Evolutionary conservation across 2,888 invertebrate species (phyloP), one percentile per base, ranked within the genome.

Genomic region (Blera fallax): DNA sequence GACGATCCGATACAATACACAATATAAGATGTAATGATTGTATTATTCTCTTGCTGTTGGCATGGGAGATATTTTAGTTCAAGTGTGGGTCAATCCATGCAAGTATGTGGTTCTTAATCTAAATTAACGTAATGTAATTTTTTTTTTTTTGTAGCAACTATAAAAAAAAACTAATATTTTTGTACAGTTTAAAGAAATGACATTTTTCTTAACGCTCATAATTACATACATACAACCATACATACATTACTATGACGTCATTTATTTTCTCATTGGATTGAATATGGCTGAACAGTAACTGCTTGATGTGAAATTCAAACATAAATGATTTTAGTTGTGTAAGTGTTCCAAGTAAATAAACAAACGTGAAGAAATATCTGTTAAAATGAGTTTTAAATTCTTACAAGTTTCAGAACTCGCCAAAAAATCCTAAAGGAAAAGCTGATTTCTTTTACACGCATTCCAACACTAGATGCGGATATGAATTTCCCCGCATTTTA

Each of bases 141-240:
- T 54, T 14, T 69, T 54, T 40, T 40, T n/a, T 37, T 10, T 34
- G 29, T 48, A 45, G 58, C 6, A 37, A 50, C 7, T 32, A 48
- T 18, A 21, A 56, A 29, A 10, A 21, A 58, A 48, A 34, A 48
- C 11, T 40, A 54, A 73, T 83, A 78, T 79, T 83, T 78, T 79
- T 83, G 79, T 83, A 83, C 79, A 67, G 50, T 79, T 78, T 45
- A 29, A 65, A 37, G 24, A 62, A 62, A 29, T 52, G 18, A 69
- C 11, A 69, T 43, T 29, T 48, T 67, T 11, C 6, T 29, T 4
- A 27, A 50, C 45, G 18, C 65, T 52, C 37, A 18, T 34, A 11
- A 32, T 32, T n/a, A 14, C 8, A 21, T 21, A 34, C 18, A 27
- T 1, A 54, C n/a, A 7, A 29, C 11, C 24, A 8, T 29, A 14